phyloP scores from a whole-genome alignment of 2,113 vertebrate genomes.

The Alces alces region DNA sequence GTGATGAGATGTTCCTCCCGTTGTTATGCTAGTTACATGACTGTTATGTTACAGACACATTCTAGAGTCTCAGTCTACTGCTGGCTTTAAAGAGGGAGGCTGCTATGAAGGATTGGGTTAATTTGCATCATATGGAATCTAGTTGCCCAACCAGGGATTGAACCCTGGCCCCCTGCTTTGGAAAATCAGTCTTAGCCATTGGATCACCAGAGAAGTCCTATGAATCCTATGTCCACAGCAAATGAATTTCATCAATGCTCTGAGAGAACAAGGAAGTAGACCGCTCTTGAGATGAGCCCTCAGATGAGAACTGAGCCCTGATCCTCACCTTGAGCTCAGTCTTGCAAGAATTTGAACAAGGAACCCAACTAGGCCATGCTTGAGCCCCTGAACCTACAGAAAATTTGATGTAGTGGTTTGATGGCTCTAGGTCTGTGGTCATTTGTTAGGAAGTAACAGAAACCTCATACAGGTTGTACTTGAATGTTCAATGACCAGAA shows the following conservation, averaged over 20 bases:
- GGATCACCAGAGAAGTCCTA: background rate
- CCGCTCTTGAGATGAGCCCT: rapidly evolving
- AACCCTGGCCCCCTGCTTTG: background rate
- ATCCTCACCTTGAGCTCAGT: background rate
- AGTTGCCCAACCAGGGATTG: background rate
- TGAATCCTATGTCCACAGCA: background rate
- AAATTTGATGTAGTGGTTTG: background rate
- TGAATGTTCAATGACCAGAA: background rate
- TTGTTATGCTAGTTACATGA: background rate
- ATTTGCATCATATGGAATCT: background rate
- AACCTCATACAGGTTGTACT: background rate
- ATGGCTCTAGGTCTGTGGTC: background rate
- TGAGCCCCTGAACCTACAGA: background rate
- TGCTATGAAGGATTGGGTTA: background rate
- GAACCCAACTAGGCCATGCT: background rate
- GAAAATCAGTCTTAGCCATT: background rate
- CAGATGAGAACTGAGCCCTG: background rate
- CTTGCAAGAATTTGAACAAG: background rate
- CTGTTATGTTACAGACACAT: background rate
- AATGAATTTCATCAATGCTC: background rate
- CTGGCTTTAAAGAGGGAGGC: background rate
- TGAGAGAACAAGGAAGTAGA: background rate
- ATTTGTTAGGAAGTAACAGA: background rate
- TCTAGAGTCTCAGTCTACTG: background rate
- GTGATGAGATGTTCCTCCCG: background rate